Evolutionary conservation across 2,888 invertebrate species (phyloP), one percentile per base, ranked within the genome.

Genomic region (Sinopyrophorus schimmeli): DNA sequence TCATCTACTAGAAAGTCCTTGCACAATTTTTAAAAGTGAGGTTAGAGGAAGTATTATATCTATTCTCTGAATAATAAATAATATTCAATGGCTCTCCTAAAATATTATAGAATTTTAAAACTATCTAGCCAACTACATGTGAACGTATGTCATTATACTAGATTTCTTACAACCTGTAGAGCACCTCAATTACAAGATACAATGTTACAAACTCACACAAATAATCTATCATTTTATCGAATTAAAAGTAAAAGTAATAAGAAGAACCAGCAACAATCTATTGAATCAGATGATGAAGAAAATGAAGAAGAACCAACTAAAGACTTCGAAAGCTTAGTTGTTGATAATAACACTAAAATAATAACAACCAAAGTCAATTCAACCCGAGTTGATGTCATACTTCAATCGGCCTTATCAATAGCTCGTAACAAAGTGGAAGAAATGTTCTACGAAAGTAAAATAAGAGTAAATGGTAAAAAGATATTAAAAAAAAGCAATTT

Each of bases 371-470:
- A 75, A 49, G 76, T 88, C 4, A 79, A 80, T 44, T 86, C 89
- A 0, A 69, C 87, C 62, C 77, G 91, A 59, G 74, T 85, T 1
- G 92, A 92, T 75, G 71, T 78, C 1, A 67, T 91, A 38, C 60
- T 89, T 1, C 90, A 88, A 72, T 76, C 80, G 21, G 86, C 82
- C 10, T 73, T 90, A 7, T 80, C 80, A 42, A 76, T 89, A 43
- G 81, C 89, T 18, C 80, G 89, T 68, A 88, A 86, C 67, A 92
- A 90, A 81, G 77, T 90, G 26, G 92, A 92, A 67, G 78, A 80
- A 38, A 72, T 83, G 34, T 89, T 92, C 69, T 92, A 90, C 74
- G 86, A 87, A 57, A 88, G 86, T 65, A 87, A 82, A 76, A 81
- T 92, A 52, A 80, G 89, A 63, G 69, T 90, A 0, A 92, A 92